Evolutionary conservation across 2,888 invertebrate genomes (phyloP).

Genomic region (Blera fallax): DNA sequence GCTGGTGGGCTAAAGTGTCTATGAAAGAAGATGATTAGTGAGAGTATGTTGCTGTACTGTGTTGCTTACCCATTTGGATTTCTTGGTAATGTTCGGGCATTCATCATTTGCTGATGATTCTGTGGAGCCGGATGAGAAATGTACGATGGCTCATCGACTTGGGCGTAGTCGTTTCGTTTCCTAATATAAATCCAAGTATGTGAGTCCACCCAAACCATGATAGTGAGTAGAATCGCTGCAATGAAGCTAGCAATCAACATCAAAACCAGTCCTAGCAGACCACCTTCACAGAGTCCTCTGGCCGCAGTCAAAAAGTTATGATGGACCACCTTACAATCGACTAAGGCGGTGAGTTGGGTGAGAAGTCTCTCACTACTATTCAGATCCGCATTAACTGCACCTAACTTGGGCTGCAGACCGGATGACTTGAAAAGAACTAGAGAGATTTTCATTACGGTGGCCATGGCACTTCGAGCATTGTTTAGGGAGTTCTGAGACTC

Average conservation of each 20-base stretch:
- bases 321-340: slow-evolving; percentile 93
- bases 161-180: slow-evolving; percentile 91
- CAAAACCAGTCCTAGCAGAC: slow-evolving; percentile 90
- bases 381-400: slow-evolving; percentile 89
- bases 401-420: slow-evolving; percentile 88
- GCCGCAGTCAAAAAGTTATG: slow-evolving; percentile 91
- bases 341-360: slow-evolving; percentile 86
- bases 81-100: slow-evolving; percentile 82
- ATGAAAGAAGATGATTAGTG: slow-evolving; percentile 69
- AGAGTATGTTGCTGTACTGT: background rate
- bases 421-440: slow-evolving; percentile 81
- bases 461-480: slow-evolving; percentile 82
- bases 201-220: slow-evolving; percentile 96
- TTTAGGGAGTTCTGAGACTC: slow-evolving; percentile 88
- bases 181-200: slow-evolving; percentile 98
- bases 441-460: slow-evolving; percentile 81
- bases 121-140: slow-evolving; percentile 82
- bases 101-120: slow-evolving; percentile 82
- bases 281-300: slow-evolving; percentile 91
- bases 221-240: slow-evolving; percentile 94
- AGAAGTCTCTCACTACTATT: slow-evolving; percentile 89
- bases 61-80: slow-evolving; percentile 82
- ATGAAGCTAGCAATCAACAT: slow-evolving; percentile 93
- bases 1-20: slow-evolving; percentile 82
- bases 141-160: slow-evolving; percentile 90